Evolutionary conservation across 1,140 invertebrate species (phyloP), one percentile per base, ranked within the genome.

Genomic region (Drosophila arawakana): DNA sequence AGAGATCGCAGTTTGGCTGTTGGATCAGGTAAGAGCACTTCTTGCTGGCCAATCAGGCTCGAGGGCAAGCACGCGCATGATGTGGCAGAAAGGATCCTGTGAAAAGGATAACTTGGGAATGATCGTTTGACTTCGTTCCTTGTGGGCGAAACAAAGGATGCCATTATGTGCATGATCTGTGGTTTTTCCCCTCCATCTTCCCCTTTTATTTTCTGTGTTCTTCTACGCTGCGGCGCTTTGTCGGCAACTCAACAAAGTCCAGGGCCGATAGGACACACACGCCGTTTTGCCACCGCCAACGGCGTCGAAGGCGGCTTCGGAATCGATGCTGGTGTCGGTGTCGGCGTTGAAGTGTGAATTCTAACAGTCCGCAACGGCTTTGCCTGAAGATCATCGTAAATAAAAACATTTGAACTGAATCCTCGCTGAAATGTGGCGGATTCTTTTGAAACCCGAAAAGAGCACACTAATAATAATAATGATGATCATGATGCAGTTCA

Each of bases 101-200:
- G 57, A 54, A 70, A 83, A 82, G 73, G 79, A 86, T 69, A 13
- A 37, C 25, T 39, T 35, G 25, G 25, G 25, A 30, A 30, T 54
- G 35, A 61, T 34, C 58, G 58, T 46, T 65, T 76, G 77, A 58
- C 78, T 76, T 61, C 61, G 50, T 62, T 11, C 2, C 11, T 43
- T 37, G 25, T 30, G 37, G 44, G 63, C 30, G 21, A 46, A 70
- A 89, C 80, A 89, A 89, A 81, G 81, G 73, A 79, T 78, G 62
- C 78, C 75, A 90, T 89, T 90, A 81, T 79, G 78, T 74, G 75
- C 78, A 90, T 89, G 84, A 89, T 90, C 84, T 90, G 84, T 73
- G 84, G 84, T 90, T 84, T 84, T 52, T 44, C 18, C 49, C 21
- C 11, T 7, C 10, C 50, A 65, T 50, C 13, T 70, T 41, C 18